Evolutionary conservation across 2,888 invertebrate species (phyloP).

Genomic region (Tineola bisselliella): DNA sequence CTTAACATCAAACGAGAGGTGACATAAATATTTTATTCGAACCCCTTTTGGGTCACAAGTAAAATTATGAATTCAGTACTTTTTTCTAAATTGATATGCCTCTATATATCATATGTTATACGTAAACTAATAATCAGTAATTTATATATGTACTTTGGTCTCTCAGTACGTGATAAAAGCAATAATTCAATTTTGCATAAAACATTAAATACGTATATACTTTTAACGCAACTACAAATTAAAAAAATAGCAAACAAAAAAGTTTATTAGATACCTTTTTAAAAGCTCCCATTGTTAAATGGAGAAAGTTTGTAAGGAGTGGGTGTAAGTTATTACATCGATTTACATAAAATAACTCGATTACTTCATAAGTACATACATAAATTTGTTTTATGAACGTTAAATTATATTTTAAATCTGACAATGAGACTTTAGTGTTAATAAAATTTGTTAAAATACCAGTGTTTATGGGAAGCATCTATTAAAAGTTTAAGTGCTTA

Average conservation of each 20-base stretch:
- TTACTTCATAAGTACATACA: constrained; percentile 9
- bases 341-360: constrained; percentile 11
- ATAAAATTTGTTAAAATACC: neutral
- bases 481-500: no score
- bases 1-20: neutral
- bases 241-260: neutral
- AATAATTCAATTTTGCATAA: no score
- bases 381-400: constrained; percentile 8
- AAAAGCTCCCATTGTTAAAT: neutral
- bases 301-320: constrained; percentile 5
- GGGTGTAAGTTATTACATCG: constrained; percentile 8
- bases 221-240: no score
- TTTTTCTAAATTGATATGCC: no score
- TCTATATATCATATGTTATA: no score
- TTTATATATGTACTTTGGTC: no score
- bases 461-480: neutral
- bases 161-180: no score
- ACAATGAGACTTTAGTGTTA: neutral
- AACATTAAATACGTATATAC: no score
- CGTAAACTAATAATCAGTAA: no score
- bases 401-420: constrained; percentile 10
- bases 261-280: neutral
- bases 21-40: neutral
- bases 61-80: no score
- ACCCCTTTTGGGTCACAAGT: no score